Evolutionary conservation across 2,888 invertebrate species (phyloP).

Genomic region (Phengaris arion): DNA sequence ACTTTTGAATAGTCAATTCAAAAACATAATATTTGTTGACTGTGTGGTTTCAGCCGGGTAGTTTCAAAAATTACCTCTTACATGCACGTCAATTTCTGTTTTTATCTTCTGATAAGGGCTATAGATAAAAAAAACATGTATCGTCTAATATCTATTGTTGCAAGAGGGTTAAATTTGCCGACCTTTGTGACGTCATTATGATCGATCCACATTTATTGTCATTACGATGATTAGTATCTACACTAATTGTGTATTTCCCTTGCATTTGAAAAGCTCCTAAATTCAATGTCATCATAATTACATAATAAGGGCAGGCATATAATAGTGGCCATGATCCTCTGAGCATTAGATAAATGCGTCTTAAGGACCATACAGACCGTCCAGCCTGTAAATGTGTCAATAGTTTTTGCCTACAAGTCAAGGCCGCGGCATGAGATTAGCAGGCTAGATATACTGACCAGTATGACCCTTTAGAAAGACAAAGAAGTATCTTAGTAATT

Average conservation of each 20-base stretch:
- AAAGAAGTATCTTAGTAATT: not conserved
- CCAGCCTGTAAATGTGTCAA: no score
- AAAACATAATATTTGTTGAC: no score
- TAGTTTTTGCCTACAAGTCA: no score
- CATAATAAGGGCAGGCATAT: not conserved
- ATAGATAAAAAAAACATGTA: not conserved
- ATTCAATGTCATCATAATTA: not conserved
- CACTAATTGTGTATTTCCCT: not conserved
- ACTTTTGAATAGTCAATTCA: no score
- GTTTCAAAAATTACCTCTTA: not conserved
- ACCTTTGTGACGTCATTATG: slow-evolving; percentile 2
- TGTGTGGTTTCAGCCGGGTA: no score
- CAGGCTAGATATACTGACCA: no score
- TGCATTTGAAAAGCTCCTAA: not conserved
- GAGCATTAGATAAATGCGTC: not conserved
- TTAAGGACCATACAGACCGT: no score
- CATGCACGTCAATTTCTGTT: not conserved
- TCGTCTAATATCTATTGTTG: not conserved
- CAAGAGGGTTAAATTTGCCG: not conserved
- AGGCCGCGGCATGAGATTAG: no score
- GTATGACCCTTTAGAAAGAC: not conserved
- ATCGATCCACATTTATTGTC: not conserved
- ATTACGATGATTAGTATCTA: not conserved
- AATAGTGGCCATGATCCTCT: not conserved
- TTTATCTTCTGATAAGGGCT: slow-evolving; percentile 9